Conservation (phyloP, 1,140 invertebrate genomes). For the Diploscapter pachys region DNA sequence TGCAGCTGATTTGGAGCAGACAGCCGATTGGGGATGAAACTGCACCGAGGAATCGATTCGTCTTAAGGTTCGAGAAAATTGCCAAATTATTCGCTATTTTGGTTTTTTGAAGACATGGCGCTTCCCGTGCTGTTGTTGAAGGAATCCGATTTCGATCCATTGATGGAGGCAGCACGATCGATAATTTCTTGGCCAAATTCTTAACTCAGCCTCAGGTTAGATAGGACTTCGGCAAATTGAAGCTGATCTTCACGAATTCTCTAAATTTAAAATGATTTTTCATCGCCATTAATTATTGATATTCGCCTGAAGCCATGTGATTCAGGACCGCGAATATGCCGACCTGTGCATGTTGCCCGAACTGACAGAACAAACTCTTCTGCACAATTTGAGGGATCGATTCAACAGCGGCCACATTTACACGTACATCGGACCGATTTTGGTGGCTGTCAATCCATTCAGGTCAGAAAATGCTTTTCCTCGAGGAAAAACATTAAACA, state of each 20-base stretch:
- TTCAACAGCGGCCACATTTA: conserved; percentile 89
- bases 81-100: conserved; percentile 1
- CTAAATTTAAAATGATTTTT: neutral
- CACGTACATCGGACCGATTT: conserved; percentile 85
- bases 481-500: neutral
- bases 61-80: conserved; percentile 40
- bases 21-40: conserved; percentile 25
- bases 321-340: conserved; percentile 79
- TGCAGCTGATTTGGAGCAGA: conserved; percentile 89
- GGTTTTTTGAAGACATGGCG: conserved; percentile 25
- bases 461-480: conserved; percentile 35
- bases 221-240: conserved; percentile 7
- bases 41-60: conserved; percentile 48
- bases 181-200: conserved; percentile 57
- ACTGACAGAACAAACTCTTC: conserved; percentile 83
- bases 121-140: conserved; percentile 38
- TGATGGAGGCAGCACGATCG: conserved; percentile 46
- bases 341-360: conserved; percentile 84
- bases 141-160: conserved; percentile 39
- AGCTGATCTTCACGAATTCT: neutral
- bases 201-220: conserved; percentile 53
- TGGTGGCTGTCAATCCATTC: conserved; percentile 81
- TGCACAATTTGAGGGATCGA: conserved; percentile 76
- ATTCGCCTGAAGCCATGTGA: conserved; percentile 64
- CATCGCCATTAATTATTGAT: neutral